These are phyloP conservation scores for Hartigia nigra DNA, from an alignment of 2,888 invertebrate species.

Conservation along the genomic window DNA sequence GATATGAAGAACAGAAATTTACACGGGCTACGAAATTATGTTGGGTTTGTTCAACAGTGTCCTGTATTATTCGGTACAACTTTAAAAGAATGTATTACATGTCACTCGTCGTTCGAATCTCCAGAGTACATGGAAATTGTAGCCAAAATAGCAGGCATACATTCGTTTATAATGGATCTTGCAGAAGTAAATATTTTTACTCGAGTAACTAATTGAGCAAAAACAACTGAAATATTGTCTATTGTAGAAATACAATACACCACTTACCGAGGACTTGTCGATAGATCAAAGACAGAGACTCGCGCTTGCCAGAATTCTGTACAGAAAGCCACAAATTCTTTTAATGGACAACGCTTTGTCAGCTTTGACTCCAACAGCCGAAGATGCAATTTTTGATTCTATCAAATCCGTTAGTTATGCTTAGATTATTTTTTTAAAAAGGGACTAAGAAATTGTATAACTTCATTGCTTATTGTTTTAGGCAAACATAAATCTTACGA, in stretches of 20 bases:
- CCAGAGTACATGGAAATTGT: constrained; percentile 14
- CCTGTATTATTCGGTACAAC: constrained; percentile 31
- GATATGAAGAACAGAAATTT: constrained; percentile 18
- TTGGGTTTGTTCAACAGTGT: constrained; percentile 30
- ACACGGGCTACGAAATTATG: constrained; percentile 18
- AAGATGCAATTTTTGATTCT: constrained; percentile 22
- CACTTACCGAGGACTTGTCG: constrained; percentile 23
- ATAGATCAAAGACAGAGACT: constrained; percentile 26
- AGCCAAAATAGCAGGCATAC: constrained; percentile 22
- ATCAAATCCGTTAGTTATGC: constrained; percentile 9
- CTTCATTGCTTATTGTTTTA: background rate
- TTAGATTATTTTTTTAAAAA: too few relatives aligned
- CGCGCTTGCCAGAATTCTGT: constrained; percentile 29
- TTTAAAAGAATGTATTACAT: constrained; percentile 24
- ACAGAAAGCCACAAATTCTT: constrained; percentile 24
- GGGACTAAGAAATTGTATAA: too few relatives aligned
- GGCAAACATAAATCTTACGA: constrained; percentile 15
- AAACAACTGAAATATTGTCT: background rate
- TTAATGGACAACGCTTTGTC: constrained; percentile 27
- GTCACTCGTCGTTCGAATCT: constrained; percentile 14
- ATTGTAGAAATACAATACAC: constrained; percentile 11
- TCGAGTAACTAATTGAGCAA: too few relatives aligned
- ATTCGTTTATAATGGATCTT: constrained; percentile 19
- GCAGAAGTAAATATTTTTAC: constrained; percentile 1
- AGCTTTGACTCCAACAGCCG: constrained; percentile 20